Evolutionary conservation across 92 coral and sea anemone species (phyloP).

Genomic region (Heliopora coerulea): DNA sequence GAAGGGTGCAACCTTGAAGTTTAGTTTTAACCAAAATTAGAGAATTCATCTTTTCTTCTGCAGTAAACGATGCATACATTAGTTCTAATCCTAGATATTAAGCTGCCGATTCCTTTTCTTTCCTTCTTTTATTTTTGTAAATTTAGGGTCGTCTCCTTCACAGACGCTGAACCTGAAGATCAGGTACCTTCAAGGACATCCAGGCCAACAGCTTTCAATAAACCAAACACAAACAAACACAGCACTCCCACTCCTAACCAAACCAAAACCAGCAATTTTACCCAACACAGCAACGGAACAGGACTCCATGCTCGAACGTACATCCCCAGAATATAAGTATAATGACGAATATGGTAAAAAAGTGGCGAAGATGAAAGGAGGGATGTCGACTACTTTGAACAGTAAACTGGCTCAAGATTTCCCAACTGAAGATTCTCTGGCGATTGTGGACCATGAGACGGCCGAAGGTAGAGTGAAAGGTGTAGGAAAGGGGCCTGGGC

Average conservation of each 20-base stretch:
- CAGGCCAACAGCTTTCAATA: background rate
- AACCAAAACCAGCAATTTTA: background rate
- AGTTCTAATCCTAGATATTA: no score
- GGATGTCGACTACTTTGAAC: background rate
- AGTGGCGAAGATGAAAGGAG: background rate
- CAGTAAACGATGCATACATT: no score
- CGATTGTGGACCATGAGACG: background rate
- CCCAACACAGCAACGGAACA: background rate
- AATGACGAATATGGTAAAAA: background rate
- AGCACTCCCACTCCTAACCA: background rate
- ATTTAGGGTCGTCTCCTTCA: no score
- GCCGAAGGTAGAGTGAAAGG: background rate
- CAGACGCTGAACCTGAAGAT: no score
- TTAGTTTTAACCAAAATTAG: no score
- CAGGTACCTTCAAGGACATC: no score
- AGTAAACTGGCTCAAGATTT: background rate
- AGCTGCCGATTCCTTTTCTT: no score
- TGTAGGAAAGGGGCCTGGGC: background rate
- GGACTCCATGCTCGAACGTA: slow-evolving; percentile 6
- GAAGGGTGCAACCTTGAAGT: no score
- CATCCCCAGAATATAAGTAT: slow-evolving; percentile 34
- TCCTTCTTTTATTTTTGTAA: no score
- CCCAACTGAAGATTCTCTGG: background rate
- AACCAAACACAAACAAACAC: background rate
- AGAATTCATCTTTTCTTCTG: no score